A percentile compares a stretch with the other conserved stretches of the same genome.
phyloP scores from a whole-genome alignment of 2,797 vertebrate species.

The Chelmon rostratus region DNA sequence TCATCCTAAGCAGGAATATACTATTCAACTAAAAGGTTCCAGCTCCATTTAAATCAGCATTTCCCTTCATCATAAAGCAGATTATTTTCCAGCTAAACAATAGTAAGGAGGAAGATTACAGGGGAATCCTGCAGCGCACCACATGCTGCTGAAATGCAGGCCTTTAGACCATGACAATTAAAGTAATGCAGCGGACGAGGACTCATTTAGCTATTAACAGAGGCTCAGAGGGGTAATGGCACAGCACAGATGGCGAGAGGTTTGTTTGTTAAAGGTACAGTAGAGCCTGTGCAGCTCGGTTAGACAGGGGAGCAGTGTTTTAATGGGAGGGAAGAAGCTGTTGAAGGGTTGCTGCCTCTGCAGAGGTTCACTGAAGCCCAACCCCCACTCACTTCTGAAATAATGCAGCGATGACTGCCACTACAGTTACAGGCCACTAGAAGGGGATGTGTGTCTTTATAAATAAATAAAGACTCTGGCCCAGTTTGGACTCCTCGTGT shows the following conservation, averaged over 20 bases:
- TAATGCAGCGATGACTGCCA: constrained; percentile 71
- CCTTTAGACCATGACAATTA: constrained; percentile 82
- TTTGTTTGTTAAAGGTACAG: constrained; percentile 64
- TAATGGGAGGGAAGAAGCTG: constrained; percentile 48
- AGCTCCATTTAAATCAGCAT: constrained; percentile 59
- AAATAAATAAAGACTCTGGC: constrained; percentile 79
- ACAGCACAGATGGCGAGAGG: constrained; percentile 76
- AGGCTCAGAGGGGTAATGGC: constrained; percentile 75
- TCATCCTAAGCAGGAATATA: constrained; percentile 14
- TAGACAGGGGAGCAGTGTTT: constrained; percentile 40
- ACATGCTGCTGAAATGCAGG: constrained; percentile 64
- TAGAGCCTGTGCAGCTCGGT: constrained; percentile 24
- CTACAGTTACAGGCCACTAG: constrained; percentile 81
- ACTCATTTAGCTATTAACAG: constrained; percentile 74
- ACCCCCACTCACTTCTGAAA: constrained; percentile 54
- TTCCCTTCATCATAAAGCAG: constrained; percentile 62
- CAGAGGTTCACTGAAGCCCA: constrained; percentile 59
- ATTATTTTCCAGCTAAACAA: constrained; percentile 72
- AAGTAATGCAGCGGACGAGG: constrained; percentile 76
- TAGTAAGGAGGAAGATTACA: constrained; percentile 78
- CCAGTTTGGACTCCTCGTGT: constrained; percentile 69
- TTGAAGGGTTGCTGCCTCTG: constrained; percentile 53
- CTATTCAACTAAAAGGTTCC: constrained; percentile 13
- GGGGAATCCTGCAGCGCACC: constrained; percentile 54
- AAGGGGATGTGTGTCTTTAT: constrained; percentile 80